Percentiles rank a stretch among this genome's conserved stretches.
Conservation (phyloP, 1,140 invertebrate species). For the Anagrus nilaparvatae region DNA sequence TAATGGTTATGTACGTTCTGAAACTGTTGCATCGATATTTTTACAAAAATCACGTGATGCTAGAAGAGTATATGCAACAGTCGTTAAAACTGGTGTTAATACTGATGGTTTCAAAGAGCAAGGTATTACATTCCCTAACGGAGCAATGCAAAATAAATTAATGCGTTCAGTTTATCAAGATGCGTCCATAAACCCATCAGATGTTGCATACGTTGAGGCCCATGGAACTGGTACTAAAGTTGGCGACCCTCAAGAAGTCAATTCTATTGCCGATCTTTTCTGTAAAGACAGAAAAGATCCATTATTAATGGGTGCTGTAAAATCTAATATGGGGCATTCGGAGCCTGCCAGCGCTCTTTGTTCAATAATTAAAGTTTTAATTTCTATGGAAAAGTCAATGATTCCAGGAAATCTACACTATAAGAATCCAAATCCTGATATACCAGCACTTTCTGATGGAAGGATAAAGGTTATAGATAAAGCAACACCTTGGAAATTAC, state of each 20-base stretch:
- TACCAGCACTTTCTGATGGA: conserved; percentile 78
- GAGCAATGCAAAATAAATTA: conserved; percentile 76
- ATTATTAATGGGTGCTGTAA: conserved; percentile 87
- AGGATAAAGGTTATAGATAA: conserved; percentile 74
- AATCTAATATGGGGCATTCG: conserved; percentile 97
- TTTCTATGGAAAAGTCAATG: conserved; percentile 78
- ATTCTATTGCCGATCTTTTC: conserved; percentile 85
- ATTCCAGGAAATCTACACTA: conserved; percentile 91
- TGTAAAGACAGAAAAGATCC: conserved; percentile 73
- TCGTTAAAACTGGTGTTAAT: conserved; percentile 79
- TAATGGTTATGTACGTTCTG: conserved; percentile 86
- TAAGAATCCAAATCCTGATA: conserved; percentile 74
- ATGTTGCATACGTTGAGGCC: conserved; percentile 84
- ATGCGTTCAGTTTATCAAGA: conserved; percentile 78
- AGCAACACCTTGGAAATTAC: conserved; percentile 70
- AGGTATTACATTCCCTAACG: conserved; percentile 86
- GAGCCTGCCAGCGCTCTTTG: conserved; percentile 89
- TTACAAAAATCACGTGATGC: conserved; percentile 70
- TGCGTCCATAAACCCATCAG: conserved; percentile 65
- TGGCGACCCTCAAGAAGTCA: conserved; percentile 93
- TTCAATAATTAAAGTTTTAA: conserved; percentile 79
- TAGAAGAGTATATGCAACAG: conserved; percentile 72
- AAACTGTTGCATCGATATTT: conserved; percentile 71
- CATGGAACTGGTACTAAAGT: conserved; percentile 94
- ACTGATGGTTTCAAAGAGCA: conserved; percentile 82